Base-by-base conservation (phyloP, 2,797 vertebrate genomes). In the Gymnodraco acuticeps region DNA sequence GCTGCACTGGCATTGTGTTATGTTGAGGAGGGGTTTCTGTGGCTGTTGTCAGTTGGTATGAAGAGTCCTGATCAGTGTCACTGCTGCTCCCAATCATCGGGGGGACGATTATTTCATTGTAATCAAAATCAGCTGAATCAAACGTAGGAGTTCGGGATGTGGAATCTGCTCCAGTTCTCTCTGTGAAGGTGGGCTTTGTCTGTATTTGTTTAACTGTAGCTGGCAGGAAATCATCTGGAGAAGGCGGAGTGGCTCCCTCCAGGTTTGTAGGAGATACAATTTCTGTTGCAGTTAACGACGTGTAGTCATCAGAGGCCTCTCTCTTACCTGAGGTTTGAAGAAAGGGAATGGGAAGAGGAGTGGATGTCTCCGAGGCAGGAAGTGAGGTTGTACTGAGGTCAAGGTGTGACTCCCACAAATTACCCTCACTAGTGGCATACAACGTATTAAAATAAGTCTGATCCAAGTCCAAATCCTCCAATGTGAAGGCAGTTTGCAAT, bases 221-320 rank as follows among this genome's bases (percentile, higher is more conserved):
- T 59, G 69, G 64, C 19, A 70, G 75, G 33, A 85, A 70, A 64
- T 73, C 77, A 70, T 65, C 64, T 68, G 84, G 50, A 43, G 77
- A 47, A 54, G 83, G 43, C 33, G 12, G 69, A 51, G 77, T 46
- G 58, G 54, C 68, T 76, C 64, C 82, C 56, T 83, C 74, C 16
- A 54, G 65, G 64, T 70, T 65, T 63, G 81, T 76, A 72, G 73
- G 88, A 90, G 89, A 85, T 89, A 77, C 56, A 65, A 69, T 68
- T 66, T 85, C 84, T 79, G 78, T 87, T 93, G 89, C 90, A 89
- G 88, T 83, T 83, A 74, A 50, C 43, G 80, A 80, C 53, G 74
- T 77, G 69, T 77, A 63, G 59, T 73, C 81, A 41, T 74, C 59
- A 27, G 87, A 84, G 72, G 73, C 77, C 72, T 68, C 47, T 56